Evolutionary conservation across 2,888 invertebrate genomes (phyloP), one percentile per base, ranked within the genome.

Genomic region (Sinohyriopsis cumingii): DNA sequence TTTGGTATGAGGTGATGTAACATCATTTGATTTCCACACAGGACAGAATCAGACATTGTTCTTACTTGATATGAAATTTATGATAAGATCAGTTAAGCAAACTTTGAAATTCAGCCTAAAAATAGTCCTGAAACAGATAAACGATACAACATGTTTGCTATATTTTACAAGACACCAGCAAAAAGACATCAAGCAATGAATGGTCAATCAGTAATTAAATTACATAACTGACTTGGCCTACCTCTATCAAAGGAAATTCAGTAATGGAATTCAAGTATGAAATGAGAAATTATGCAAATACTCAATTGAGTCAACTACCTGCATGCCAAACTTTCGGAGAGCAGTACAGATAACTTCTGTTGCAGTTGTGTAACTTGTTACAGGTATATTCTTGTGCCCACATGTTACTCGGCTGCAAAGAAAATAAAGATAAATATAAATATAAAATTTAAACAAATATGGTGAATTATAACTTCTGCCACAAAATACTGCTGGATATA

Each of bases 271-370:
- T 22, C 0, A 9, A 12, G 59, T 24, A 57, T 57, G 1, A 24
- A 57, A 57, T 18, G 18, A 57, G 1, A 57, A 57, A 24, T 22
- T 22, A 57, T 1, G 9, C 12, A 18, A 57, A 3, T n/a, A 57
- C 19, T 57, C 59, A 57, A 22, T 18, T 57, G 45, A 12, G 45
- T 45, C 45, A 45, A 75, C 76, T 75, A 89, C 89, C 83, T 92
- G 91, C 56, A 92, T 82, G 12, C 91, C 92, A 87, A 92, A 92
- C 79, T 90, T 89, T 68, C 88, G 84, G 63, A 92, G 84, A 53
- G 92, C 95, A 87, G 95, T 94, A 75, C 94, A 93, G 91, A 99
- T 96, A 81, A 98, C 94, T 91, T 98, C 97, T 78, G 95, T 95
- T 79, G 98, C 95, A 71, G 95, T 95, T 77, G 97, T 95, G 78